phyloP scores from a whole-genome alignment of 2,888 invertebrate genomes.

The Pyralis farinalis region DNA sequence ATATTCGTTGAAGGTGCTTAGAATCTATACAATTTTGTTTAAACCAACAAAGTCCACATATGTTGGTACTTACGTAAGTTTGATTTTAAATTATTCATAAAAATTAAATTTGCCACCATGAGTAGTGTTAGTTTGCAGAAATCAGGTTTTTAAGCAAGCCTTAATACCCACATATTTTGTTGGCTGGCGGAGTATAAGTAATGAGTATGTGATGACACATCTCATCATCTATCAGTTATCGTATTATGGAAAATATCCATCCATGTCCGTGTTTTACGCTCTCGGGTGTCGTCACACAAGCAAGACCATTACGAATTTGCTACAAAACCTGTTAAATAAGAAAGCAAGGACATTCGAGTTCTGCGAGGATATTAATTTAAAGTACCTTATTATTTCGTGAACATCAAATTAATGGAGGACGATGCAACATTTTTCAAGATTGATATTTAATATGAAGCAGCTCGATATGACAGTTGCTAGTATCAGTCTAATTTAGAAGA shows the following conservation, averaged over 20 bases:
- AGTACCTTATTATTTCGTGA: no score
- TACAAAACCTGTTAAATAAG: slow-evolving; percentile 41
- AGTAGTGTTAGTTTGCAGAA: background rate
- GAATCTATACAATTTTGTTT: no score
- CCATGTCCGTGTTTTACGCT: background rate
- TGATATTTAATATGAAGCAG: no score
- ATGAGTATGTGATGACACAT: background rate
- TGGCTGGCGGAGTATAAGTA: background rate
- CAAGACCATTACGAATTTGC: slow-evolving; percentile 22
- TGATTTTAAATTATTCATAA: no score
- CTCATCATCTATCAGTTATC: background rate
- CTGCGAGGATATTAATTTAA: slow-evolving; percentile 12
- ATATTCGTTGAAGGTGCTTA: no score
- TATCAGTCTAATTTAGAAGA: no score
- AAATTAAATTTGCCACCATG: no score
- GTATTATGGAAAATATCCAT: background rate
- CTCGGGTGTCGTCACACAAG: slow-evolving; percentile 13
- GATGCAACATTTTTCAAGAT: no score
- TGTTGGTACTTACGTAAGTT: no score
- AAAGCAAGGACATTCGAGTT: slow-evolving; percentile 35
- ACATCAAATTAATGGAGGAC: no score
- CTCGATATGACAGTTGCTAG: no score
- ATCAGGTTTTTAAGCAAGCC: background rate
- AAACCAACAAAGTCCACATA: no score
- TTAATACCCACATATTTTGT: background rate